phyloP scores from a whole-genome alignment of 2,888 invertebrate genomes.

The Hymenopus coronatus region DNA sequence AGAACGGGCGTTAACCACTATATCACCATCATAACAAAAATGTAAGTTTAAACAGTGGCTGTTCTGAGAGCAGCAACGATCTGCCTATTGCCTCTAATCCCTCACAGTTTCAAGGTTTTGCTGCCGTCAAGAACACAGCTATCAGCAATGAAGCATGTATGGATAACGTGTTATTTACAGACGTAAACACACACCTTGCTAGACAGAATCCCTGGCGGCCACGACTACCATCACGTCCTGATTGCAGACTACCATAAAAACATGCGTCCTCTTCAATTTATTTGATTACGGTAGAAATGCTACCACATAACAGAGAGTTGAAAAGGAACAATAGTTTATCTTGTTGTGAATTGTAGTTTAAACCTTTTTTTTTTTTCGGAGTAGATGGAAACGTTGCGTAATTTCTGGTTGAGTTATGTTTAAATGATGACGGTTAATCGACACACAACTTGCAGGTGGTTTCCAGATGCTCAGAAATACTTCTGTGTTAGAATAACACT shows the following conservation, averaged over 20 bases:
- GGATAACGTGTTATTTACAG: slow-evolving; percentile 17
- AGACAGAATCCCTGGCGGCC: not conserved
- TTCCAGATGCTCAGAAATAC: not conserved
- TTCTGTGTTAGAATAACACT: not conserved
- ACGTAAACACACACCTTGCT: slow-evolving; percentile 17
- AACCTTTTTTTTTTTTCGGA: not conserved
- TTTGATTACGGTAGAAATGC: slow-evolving; percentile 4
- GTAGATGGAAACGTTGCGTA: not conserved
- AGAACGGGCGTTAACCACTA: too few relatives aligned
- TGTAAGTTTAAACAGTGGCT: not conserved
- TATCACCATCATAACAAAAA: too few relatives aligned
- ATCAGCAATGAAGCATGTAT: not conserved
- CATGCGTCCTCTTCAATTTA: not conserved
- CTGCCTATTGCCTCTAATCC: not conserved
- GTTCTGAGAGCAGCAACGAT: not conserved
- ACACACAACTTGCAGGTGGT: not conserved
- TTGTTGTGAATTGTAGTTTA: not conserved
- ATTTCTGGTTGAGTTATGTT: not conserved
- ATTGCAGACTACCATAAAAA: not conserved
- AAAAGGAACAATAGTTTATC: not conserved
- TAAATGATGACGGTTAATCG: not conserved
- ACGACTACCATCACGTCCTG: not conserved
- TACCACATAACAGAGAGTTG: slow-evolving; percentile 5
- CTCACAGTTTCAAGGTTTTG: not conserved
- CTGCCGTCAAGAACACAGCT: not conserved